Base-by-base conservation (phyloP, 2,797 vertebrate species). In the Chrosomus eos region DNA sequence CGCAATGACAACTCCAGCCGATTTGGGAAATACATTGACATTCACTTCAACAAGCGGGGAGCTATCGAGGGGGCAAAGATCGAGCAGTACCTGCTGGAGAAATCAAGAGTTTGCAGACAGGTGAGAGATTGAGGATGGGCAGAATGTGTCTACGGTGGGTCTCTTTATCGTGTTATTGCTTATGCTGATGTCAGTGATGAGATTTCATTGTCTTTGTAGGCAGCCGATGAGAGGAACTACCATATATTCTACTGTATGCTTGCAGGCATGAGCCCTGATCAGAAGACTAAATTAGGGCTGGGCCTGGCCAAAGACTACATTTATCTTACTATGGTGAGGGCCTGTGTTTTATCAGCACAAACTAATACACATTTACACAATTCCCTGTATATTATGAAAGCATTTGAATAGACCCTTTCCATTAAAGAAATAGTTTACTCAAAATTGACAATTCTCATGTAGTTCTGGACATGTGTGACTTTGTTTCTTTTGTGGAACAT, bases 171-270 rank as follows among this genome's bases (percentile, higher is more conserved):
- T 64, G 55, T 36, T 74, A 23, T 74, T 78, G 55, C 45, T 73
- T 53, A 21, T 40, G 26, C 5, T 71, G 51, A 48, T 68, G 23
- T 64, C 58, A 31, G 45, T 55, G 23, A 60, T 21, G 10, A 71
- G 51, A 58, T 48, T 62, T 62, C 11, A 71, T 14, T 85, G 26
- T 28, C 11, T 81, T 83, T 62, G 78, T 14, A 99, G 98, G 97
- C 98, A 68, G 90, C 88, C 0, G 96, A 99, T 0, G 98, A 99
- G 92, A 96, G 98, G 89, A 99, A 99, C 91, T 99, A 99, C 83
- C 98, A 99, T 0, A 94, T 99, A 73, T 99, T 99, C 92, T 99
- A 99, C 90, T 99, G 98, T 90, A 98, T 99, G 97, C 90, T 99
- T 91, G 96, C 95, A 87, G 98, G 98, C 77, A 99, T 99, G 98